Conservation (phyloP, 1,140 invertebrate species). For the Battus philenor region DNA sequence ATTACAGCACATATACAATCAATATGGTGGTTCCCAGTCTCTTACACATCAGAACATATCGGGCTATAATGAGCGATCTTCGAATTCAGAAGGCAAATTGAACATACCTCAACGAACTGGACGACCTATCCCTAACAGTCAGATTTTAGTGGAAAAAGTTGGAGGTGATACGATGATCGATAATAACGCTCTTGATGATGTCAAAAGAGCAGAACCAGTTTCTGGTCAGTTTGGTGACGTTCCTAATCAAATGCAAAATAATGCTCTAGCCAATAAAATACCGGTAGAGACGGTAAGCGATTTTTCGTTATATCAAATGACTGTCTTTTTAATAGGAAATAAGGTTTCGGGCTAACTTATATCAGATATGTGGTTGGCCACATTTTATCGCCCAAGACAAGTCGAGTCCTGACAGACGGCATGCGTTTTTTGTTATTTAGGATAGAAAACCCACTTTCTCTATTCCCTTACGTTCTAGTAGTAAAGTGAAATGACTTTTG, state of each 20-base stretch:
- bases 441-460: too few relatives aligned
- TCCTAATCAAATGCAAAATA: too few relatives aligned
- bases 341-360: too few relatives aligned
- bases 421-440: too few relatives aligned
- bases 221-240: constrained; percentile 37
- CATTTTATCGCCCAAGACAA: not conserved
- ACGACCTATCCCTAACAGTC: constrained; percentile 5
- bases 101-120: constrained; percentile 22
- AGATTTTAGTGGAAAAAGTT: constrained; percentile 41
- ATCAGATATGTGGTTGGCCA: too few relatives aligned
- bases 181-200: constrained; percentile 20
- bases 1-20: constrained; percentile 56
- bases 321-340: too few relatives aligned
- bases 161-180: constrained; percentile 45
- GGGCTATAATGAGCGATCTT: constrained; percentile 21
- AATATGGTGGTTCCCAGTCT: constrained; percentile 59
- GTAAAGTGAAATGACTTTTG: too few relatives aligned
- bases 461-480: too few relatives aligned
- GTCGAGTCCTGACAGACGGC: not conserved
- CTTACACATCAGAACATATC: constrained; percentile 49
- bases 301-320: constrained; percentile 6
- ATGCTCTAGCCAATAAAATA: constrained; percentile 13
- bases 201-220: constrained; percentile 20
- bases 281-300: constrained; percentile 17
- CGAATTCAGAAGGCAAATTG: constrained; percentile 45